These are phyloP conservation scores for Coelinius sp. DNA, from an alignment of 2,888 invertebrate genomes.

Conservation along the genomic window DNA sequence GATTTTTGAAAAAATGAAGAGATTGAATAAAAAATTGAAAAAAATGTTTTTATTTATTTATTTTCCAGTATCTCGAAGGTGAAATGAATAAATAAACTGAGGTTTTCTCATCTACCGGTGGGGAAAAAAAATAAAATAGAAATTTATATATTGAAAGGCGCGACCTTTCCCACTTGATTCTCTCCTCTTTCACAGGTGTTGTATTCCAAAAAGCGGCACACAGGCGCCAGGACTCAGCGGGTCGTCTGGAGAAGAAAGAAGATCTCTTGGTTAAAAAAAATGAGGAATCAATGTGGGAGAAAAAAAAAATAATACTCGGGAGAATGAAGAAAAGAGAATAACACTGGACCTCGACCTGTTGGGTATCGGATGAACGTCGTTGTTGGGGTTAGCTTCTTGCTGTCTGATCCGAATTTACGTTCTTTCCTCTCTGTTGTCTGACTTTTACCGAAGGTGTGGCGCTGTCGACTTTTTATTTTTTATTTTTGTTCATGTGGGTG, in stretches of 20 bases:
- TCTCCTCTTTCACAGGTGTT: constrained; percentile 54
- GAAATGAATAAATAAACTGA: not conserved
- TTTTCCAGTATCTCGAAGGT: no score
- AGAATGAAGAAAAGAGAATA: constrained; percentile 18
- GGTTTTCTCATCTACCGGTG: constrained; percentile 3
- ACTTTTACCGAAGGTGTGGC: constrained; percentile 22
- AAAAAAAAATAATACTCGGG: constrained; percentile 20
- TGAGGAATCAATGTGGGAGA: not conserved
- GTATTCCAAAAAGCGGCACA: constrained; percentile 39
- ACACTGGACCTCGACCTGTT: not conserved
- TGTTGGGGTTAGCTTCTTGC: constrained; percentile 12
- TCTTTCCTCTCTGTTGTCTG: constrained; percentile 1
- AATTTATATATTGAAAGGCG: constrained; percentile 28
- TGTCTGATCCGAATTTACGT: constrained; percentile 22
- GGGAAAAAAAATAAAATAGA: not conserved
- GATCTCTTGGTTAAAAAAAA: constrained; percentile 24
- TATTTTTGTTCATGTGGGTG: not conserved
- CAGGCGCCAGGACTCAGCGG: constrained; percentile 59
- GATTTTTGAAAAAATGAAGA: no score
- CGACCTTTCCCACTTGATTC: constrained; percentile 38
- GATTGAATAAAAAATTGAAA: no score
- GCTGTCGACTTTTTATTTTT: not conserved
- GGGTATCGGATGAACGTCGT: constrained; percentile 10
- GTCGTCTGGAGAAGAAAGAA: constrained; percentile 43
- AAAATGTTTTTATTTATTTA: no score